Evolutionary conservation across 92 coral and sea anemone genomes (phyloP), one percentile per base, ranked within the genome.

Genomic region (Porites lobata): DNA sequence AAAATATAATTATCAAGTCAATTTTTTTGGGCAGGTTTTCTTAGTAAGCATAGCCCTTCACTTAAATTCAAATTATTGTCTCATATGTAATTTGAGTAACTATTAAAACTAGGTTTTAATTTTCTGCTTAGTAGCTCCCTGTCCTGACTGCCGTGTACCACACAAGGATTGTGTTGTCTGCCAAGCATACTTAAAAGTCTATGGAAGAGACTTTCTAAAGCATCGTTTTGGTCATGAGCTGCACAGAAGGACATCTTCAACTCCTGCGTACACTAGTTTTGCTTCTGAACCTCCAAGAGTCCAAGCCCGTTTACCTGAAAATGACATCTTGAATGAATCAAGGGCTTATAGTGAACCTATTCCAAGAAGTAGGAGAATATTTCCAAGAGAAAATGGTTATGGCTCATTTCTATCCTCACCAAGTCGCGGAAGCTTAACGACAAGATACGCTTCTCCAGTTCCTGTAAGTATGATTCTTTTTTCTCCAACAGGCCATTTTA

Each of bases 81-180:
- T 38, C 47, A 38, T 4, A 38, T 38, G 47, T 38, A 32, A 32
- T 32, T 32, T 32, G 43, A 32, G 5, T 3, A 38, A 38, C 47
- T 38, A 38, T 38, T 38, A 4, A 38, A 38, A 38, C 47, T 38
- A 38, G 47, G 0, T 38, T 38, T 38, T 0, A 38, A 38, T 38
- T 38, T 38, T 38, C 0, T 0, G 0, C 47, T 0, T 6, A 20
- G 15, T 71, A 97, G 99, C 93, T 85, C 99, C 99, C 1, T 97
- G 99, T 26, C 90, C 91, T 9, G 85, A 87, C 86, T 97, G 99
- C 66, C 94, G 98, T 74, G 90, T 90, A 7, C 99, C 99, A 19
- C 99, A 95, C 87, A 97, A 91, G 85, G 98, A 97, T 68, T 97
- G 99, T 69, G 69, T 97, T 62, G 99, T 97, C 6, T 97, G 99